Base-by-base conservation (phyloP, 2,797 vertebrate species). In the Thamnophis elegans region DNA sequence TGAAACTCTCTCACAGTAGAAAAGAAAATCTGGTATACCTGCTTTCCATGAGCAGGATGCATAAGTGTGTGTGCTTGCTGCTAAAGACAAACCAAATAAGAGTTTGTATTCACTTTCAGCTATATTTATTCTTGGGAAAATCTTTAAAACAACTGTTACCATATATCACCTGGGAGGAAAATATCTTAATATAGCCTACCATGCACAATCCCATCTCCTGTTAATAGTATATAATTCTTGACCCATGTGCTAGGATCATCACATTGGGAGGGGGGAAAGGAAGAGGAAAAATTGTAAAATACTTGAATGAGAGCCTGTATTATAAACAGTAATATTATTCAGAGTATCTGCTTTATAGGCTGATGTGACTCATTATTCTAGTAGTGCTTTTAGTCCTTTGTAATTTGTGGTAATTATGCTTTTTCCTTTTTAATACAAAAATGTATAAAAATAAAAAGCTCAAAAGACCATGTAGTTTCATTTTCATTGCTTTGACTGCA, bases 381-480 rank as follows among this genome's bases (percentile, higher is more conserved):
- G 98, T 98, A 99, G 98, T 99, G 99, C 98, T 98, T 98, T 98
- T 98, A 98, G 98, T 99, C 98, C 98, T 99, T 99, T 99, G 99
- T 99, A 99, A 99, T 99, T 99, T 99, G 98, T 99, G 99, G 99
- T 99, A 99, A 99, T 99, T 99, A 98, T 99, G 98, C 99, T 99
- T 99, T 99, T 99, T 98, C 98, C 98, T 98, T 99, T 98, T 99
- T 98, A 99, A 99, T 99, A 98, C 98, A 99, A 99, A 99, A 98
- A 99, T 98, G 97, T 98, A 98, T 98, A 99, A 99, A 99, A 99
- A 98, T 98, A 98, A 98, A 99, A 99, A 98, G 95, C 96, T 98
- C 97, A 98, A 98, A 98, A 98, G 96, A 95, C 96, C 96, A 1
- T 26, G 87, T 12, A 59, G 56, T 97, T 93, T 85, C 51, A 47